Evolutionary conservation across 1,140 invertebrate species (phyloP).

Genomic region (Zaprionus lachaisei): DNA sequence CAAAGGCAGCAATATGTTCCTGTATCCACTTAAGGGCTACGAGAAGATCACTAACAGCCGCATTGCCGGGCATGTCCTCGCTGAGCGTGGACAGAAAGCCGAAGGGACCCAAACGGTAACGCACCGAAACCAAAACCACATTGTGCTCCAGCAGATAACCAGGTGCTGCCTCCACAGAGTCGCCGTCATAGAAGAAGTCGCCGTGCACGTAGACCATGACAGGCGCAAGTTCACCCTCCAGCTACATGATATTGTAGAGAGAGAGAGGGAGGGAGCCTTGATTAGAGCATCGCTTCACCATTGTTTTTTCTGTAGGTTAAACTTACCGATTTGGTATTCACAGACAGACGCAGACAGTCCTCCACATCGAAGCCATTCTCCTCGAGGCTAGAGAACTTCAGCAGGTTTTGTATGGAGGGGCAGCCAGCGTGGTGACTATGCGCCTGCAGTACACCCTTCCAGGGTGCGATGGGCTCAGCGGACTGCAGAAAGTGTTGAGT

Average conservation of each 20-base stretch:
- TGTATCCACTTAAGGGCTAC: slow-evolving; percentile 88
- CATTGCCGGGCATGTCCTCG: slow-evolving; percentile 88
- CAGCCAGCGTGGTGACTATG: slow-evolving; percentile 67
- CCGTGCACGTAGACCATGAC: slow-evolving; percentile 84
- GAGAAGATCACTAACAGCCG: slow-evolving; percentile 88
- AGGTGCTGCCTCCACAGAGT: slow-evolving; percentile 68
- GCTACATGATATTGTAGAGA: slow-evolving; percentile 26
- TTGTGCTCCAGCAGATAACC: slow-evolving; percentile 85
- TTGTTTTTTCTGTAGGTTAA: neutral
- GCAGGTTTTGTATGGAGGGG: slow-evolving; percentile 71
- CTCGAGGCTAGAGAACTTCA: slow-evolving; percentile 56
- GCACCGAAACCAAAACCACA: slow-evolving; percentile 85
- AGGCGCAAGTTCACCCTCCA: slow-evolving; percentile 55
- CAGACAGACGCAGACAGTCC: slow-evolving; percentile 69
- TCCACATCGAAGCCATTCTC: slow-evolving; percentile 69
- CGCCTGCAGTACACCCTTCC: slow-evolving; percentile 84
- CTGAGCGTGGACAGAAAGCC: slow-evolving; percentile 86
- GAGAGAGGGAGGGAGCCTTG: neutral
- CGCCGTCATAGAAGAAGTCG: slow-evolving; percentile 81
- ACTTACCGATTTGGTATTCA: slow-evolving; percentile 75
- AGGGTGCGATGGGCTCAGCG: slow-evolving; percentile 74
- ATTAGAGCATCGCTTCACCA: neutral
- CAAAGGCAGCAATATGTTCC: slow-evolving; percentile 88
- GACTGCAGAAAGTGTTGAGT: slow-evolving; percentile 38
- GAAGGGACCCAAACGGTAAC: slow-evolving; percentile 85